Evolutionary conservation across 2,888 invertebrate species (phyloP).

Genomic region (Tillus elongatus): DNA sequence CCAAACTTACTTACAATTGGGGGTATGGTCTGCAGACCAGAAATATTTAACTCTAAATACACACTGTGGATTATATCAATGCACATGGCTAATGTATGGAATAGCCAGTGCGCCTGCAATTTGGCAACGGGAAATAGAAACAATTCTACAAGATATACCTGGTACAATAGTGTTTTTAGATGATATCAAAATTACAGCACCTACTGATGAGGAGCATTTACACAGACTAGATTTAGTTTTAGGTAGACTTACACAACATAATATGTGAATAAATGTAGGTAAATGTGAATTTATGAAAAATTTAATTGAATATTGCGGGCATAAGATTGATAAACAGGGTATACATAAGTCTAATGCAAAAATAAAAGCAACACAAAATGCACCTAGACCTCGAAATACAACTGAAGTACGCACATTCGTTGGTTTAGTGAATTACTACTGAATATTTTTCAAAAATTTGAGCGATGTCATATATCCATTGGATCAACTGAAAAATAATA

Average conservation of each 20-base stretch:
- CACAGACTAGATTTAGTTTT: conserved; percentile 23
- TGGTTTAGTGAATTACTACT: conserved; percentile 31
- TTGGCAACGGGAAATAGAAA: conserved; percentile 29
- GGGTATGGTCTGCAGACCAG: conserved; percentile 27
- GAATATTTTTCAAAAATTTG: conserved; percentile 28
- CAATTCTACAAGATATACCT: conserved; percentile 23
- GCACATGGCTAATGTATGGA: conserved; percentile 29
- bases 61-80: conserved; percentile 30
- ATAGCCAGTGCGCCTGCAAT: conserved; percentile 30
- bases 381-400: conserved; percentile 22
- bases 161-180: conserved; percentile 21
- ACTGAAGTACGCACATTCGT: conserved; percentile 27
- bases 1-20: conserved; percentile 31
- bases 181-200: conserved; percentile 21
- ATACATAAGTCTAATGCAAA: conserved; percentile 29
- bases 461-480: conserved; percentile 26
- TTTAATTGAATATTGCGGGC: conserved; percentile 28
- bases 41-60: conserved; percentile 30
- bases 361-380: conserved; percentile 27
- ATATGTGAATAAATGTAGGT: conserved; percentile 24
- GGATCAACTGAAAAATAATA: conserved; percentile 12
- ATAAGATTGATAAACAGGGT: conserved; percentile 28
- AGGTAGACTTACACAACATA: conserved; percentile 20
- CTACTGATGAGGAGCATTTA: conserved; percentile 23
- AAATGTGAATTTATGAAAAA: conserved; percentile 28